Evolutionary conservation across 2,888 invertebrate species (phyloP), one percentile per base, ranked within the genome.

Genomic region (Exocentrus adspersus): DNA sequence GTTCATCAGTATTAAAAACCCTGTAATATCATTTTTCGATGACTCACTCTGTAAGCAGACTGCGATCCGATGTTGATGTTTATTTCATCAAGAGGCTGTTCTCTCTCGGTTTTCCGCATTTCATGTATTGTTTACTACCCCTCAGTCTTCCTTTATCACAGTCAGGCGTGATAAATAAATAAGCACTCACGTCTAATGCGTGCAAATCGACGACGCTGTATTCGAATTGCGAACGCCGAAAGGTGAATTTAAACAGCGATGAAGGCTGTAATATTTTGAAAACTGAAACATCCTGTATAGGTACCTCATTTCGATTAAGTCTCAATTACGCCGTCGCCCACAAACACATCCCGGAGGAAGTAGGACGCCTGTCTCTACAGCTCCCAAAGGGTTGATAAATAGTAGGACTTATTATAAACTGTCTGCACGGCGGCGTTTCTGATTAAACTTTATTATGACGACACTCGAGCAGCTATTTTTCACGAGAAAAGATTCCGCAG

Each of bases 81-180:
- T 54, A 54, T 54, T 54, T 54, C 54, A 54, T 54, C 54, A 24
- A 54, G n/a, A 7, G 16, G 21, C 42, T 51, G 42, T n/a, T n/a
- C 16, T 24, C 42, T 54, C 54, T 54, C 54, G 54, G 45, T 54
- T 54, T 54, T 24, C 61, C 61, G 61, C 61, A 54, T 54, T 54
- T 46, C 52, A 61, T 61, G 61, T 53, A 61, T 61, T 61, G 61
- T 61, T 61, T 54, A 61, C 52, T 32, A 46, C 46, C 42, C 52
- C 30, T 24, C 10, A 6, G 46, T 20, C 37, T 37, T 24, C 46
- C 61, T 61, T 61, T 54, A 53, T 53, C 61, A 61, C 24, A 45
- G 60, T 60, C 60, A 30, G 7, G 32, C 24, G 46, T 57, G 61
- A 54, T 61, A 61, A 61, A 61, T 61, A 61, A 61, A 37, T 61